Base-by-base conservation (phyloP, 1,140 invertebrate genomes). In the Leptinotarsa defecta region DNA sequence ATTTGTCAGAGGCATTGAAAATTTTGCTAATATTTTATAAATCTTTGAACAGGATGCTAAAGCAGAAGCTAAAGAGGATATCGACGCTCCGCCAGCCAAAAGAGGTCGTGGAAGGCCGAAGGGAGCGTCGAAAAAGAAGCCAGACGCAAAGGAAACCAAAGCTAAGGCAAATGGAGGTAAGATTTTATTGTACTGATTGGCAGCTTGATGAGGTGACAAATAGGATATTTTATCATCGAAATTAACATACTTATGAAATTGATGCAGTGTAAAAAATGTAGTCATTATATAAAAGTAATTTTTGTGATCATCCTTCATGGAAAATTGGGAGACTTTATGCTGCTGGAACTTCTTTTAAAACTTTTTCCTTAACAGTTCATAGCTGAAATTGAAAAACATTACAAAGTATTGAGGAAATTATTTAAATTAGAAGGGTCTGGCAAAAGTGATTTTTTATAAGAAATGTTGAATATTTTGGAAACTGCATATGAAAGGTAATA, bases 21-120 rank as follows among this genome's bases (percentile, higher is more conserved):
- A 43, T 43, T 0, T 11, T 43, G 17, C 17, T n/a, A 62, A 62
- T 62, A 63, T 63, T 63, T 22, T 68, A 68, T 43, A 43, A 43
- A 43, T 43, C 34, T 43, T 43, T 43, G 3, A 48, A 19, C 19
- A 77, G 76, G 76, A 74, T 11, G 63, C 48, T 4, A 79, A 80
- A 75, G 68, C 69, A 48, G 74, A 48, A 61, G 77, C 76, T 34
- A 73, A 75, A 75, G 79, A 71, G 17, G 77, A 78, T 68, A 73
- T 34, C 13, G 78, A 74, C 74, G 76, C 76, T 15, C 70, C 80
- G 3, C 75, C 77, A 72, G 74, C 62, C 15, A 81, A 81, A 48
- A 75, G 80, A 70, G 80, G 80, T 13, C 70, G 80, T 52, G 80
- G 80, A 17, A 70, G 80, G 64, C 80, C 80, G 24, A 80, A 80